Base-by-base conservation (phyloP, 2,888 invertebrate genomes). In the Isoperla grammatica region DNA sequence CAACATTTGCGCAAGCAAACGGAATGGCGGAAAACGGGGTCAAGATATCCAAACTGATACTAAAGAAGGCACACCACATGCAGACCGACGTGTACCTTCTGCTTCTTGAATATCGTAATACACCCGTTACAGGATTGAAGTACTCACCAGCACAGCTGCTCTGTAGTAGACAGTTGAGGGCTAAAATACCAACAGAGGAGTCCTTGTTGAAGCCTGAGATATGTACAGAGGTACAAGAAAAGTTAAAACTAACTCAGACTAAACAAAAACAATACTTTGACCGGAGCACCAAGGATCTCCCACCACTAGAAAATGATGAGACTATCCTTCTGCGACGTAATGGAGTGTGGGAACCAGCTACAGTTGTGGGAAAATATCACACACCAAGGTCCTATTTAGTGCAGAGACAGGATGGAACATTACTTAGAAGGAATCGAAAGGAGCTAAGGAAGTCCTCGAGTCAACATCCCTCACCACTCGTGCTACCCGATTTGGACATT, bases 341-440 rank as follows among this genome's bases (percentile, higher is more conserved):
- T 9, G 29, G 29, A 5, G 15, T 12, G 15, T 46, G 46, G 46
- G 46, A 46, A 20, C 46, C 46, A 8, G 46, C 19, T 46, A n/a
- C n/a, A 17, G 46, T 46, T 5, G n/a, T 4, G 6, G 46, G 6
- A 20, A 19, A 19, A 20, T 8, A 20, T 19, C 6, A 15, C 4
- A n/a, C 46, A 19, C 46, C 46, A 5, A 5, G 46, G 6, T 49
- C 49, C 11, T 49, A 49, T 29, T 23, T 49, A 6, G 49, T 49
- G 11, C 11, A 20, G 12, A 22, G 9, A 22, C 23, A 49, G 15
- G 11, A 20, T 2, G 49, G 49, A n/a, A 13, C 20, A 49, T 12
- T 22, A 12, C 29, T 22, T 11, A 20, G 49, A 22, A 20, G 49
- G 12, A 49, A 49, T 22, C 49, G 49, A n/a, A n/a, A n/a, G n/a